Conservation (phyloP, 2,113 vertebrate genomes). For the Odocoileus virginianus region DNA sequence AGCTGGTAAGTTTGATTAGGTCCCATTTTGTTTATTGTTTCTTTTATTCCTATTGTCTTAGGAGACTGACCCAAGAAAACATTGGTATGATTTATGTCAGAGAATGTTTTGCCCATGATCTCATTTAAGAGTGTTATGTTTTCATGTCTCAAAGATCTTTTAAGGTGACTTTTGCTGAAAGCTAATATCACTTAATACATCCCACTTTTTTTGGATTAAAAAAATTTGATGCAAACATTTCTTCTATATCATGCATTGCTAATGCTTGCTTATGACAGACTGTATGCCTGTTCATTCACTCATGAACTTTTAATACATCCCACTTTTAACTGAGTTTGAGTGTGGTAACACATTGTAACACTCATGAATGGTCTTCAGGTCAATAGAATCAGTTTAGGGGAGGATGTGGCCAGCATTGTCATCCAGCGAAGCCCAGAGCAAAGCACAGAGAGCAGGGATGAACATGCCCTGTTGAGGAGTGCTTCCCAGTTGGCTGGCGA, state of each 20-base stretch:
- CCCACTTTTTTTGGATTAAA: not conserved
- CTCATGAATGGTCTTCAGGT: not conserved
- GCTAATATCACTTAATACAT: not conserved
- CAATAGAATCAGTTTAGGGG: not conserved
- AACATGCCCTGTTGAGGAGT: not conserved
- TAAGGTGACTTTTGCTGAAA: not conserved
- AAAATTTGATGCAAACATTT: not conserved
- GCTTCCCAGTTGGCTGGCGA: slow-evolving; percentile 19
- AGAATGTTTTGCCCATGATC: not conserved
- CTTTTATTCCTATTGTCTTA: not conserved
- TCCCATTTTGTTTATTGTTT: not conserved
- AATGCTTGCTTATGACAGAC: not conserved
- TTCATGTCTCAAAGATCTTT: not conserved
- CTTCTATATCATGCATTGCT: not conserved
- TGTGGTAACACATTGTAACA: not conserved
- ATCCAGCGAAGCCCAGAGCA: not conserved
- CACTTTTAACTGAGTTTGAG: not conserved
- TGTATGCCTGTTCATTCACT: not conserved
- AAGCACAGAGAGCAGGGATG: not conserved
- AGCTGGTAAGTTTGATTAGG: not conserved
- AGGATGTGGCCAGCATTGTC: not conserved
- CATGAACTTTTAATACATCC: not conserved
- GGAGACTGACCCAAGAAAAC: not conserved
- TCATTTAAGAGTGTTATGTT: not conserved
- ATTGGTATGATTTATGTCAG: not conserved